Percentiles rank a stretch among this genome's conserved stretches.
Evolutionary conservation across 2,113 vertebrate genomes (phyloP).

Genomic region (Phalacrocorax aristotelis): DNA sequence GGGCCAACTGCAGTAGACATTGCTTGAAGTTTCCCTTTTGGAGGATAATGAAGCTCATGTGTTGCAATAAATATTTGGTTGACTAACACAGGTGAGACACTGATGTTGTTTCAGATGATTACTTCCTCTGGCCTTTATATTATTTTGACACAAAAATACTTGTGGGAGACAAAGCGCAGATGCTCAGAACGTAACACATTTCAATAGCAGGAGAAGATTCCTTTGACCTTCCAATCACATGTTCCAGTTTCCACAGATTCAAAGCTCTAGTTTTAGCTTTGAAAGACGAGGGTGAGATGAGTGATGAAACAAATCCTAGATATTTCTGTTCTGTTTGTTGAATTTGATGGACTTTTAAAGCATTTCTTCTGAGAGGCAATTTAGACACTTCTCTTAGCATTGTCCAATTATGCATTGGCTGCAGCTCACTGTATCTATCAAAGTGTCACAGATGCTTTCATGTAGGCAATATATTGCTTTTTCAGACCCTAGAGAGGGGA

Average conservation of each 20-base stretch:
- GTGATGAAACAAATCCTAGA: not conserved
- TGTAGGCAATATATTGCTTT: slow-evolving; percentile 45
- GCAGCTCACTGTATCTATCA: slow-evolving; percentile 38
- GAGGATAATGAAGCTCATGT: not conserved
- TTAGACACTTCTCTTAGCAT: slow-evolving; percentile 24
- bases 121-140: not conserved
- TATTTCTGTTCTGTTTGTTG: not conserved
- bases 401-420: slow-evolving; percentile 46
- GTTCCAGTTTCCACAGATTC: not conserved
- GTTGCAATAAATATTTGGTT: not conserved
- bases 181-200: not conserved
- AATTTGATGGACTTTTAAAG: slow-evolving; percentile 18
- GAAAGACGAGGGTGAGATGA: not conserved
- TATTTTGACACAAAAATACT: not conserved
- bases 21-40: not conserved
- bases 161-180: not conserved
- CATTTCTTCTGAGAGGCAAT: slow-evolving; percentile 13
- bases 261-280: not conserved
- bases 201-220: not conserved
- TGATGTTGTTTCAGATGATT: not conserved
- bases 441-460: slow-evolving; percentile 54
- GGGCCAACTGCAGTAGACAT: not conserved
- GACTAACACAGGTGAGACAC: not conserved
- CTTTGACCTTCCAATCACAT: fast-evolving
- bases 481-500: slow-evolving; percentile 35